phyloP scores from a whole-genome alignment of 2,113 vertebrate genomes.

The Maccullochella peelii region DNA sequence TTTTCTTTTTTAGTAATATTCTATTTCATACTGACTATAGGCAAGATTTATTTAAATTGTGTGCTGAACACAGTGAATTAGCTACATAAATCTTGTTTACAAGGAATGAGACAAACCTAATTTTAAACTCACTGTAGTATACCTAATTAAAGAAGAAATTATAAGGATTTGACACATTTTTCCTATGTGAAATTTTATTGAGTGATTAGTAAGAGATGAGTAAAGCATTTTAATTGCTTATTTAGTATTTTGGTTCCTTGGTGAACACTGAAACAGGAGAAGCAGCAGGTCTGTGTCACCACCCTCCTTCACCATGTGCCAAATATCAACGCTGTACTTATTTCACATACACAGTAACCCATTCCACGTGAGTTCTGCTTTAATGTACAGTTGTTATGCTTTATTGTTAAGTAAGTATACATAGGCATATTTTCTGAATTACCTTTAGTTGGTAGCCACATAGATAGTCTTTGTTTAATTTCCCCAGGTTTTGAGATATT shows the following conservation, averaged over 20 bases:
- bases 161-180: background rate
- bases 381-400: too few relatives aligned
- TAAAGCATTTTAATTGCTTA: background rate
- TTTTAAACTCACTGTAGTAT: background rate
- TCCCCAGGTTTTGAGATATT: too few relatives aligned
- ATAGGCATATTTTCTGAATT: too few relatives aligned
- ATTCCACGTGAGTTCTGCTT: background rate
- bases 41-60: background rate
- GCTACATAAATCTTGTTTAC: background rate
- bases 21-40: background rate
- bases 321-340: background rate
- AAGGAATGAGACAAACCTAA: background rate
- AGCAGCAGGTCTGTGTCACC: background rate
- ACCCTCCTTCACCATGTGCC: background rate
- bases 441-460: too few relatives aligned
- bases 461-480: too few relatives aligned
- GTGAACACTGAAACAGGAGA: background rate
- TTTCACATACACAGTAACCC: background rate
- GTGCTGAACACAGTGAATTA: background rate
- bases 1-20: background rate
- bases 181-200: background rate
- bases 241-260: background rate
- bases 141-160: background rate
- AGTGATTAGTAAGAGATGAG: background rate
- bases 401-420: too few relatives aligned